Evolutionary conservation across 2,888 invertebrate genomes (phyloP).

Genomic region (Hyposoter didymator): DNA sequence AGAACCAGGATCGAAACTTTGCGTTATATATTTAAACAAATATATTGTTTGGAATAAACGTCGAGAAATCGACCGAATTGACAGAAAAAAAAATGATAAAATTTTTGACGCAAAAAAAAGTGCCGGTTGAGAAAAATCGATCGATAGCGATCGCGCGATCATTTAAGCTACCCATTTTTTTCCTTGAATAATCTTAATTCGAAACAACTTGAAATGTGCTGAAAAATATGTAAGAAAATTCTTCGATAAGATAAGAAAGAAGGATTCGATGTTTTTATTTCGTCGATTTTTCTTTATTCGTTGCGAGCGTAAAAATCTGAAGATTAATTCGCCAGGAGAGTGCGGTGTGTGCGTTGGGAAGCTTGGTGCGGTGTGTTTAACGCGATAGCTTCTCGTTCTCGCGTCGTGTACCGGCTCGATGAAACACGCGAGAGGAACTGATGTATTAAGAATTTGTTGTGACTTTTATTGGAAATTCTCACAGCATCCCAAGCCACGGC

Average conservation of each 20-base stretch:
- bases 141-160: not conserved
- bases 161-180: not conserved
- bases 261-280: not conserved
- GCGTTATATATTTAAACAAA: conserved; percentile 14
- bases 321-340: conserved; percentile 1
- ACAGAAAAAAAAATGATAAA: not conserved
- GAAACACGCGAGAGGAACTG: conserved; percentile 52
- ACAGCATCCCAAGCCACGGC: conserved; percentile 26
- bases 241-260: not conserved
- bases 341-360: not conserved
- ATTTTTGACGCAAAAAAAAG: not conserved
- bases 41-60: not conserved
- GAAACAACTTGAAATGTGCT: not conserved
- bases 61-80: no score
- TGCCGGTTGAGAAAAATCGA: not conserved
- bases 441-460: conserved; percentile 66
- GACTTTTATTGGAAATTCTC: conserved; percentile 66
- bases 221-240: conserved; percentile 10
- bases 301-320: not conserved
- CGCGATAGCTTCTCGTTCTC: conserved; percentile 14
- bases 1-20: conserved; percentile 45
- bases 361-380: conserved; percentile 35
- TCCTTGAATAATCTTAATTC: not conserved
- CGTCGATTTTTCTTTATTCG: not conserved
- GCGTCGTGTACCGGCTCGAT: conserved; percentile 28